Evolutionary conservation across 2,888 invertebrate species (phyloP).

Genomic region (Chaetoderma sp.): DNA sequence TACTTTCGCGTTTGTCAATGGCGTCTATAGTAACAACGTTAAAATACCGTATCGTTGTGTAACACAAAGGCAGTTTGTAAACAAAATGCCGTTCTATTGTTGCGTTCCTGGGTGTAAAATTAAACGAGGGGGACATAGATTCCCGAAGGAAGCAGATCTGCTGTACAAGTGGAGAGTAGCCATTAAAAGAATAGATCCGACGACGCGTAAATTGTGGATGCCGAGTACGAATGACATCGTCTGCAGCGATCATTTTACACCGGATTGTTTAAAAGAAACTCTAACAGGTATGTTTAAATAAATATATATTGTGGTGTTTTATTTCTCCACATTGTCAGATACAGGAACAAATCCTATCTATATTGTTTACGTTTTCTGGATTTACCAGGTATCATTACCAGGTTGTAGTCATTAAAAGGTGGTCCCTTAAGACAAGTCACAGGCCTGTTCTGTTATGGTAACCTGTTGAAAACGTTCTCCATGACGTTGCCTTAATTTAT

Average conservation of each 20-base stretch:
- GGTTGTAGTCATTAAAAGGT: too few relatives aligned
- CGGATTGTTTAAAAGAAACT: background rate
- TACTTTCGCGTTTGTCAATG: too few relatives aligned
- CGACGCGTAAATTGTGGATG: conserved; percentile 6
- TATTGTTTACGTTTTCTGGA: background rate
- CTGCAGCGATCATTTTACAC: conserved; percentile 1
- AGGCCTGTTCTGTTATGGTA: too few relatives aligned
- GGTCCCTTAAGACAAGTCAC: too few relatives aligned
- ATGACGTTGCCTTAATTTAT: too few relatives aligned
- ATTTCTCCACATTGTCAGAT: background rate
- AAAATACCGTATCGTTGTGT: too few relatives aligned
- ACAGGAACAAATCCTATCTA: background rate
- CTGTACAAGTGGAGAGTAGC: background rate
- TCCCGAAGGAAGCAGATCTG: background rate
- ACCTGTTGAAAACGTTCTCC: too few relatives aligned
- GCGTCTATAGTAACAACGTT: too few relatives aligned
- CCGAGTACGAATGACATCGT: background rate
- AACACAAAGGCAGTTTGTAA: too few relatives aligned
- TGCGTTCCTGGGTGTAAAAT: background rate
- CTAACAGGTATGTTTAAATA: background rate
- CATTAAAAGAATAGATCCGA: conserved; percentile 3
- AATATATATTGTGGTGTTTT: background rate
- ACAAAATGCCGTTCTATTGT: background rate
- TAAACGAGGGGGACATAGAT: background rate
- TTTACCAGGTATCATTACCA: background rate